Percentiles rank a stretch among this genome's conserved stretches.
Conservation (phyloP, 2,797 vertebrate species). For the Acanthurus leucopareius region DNA sequence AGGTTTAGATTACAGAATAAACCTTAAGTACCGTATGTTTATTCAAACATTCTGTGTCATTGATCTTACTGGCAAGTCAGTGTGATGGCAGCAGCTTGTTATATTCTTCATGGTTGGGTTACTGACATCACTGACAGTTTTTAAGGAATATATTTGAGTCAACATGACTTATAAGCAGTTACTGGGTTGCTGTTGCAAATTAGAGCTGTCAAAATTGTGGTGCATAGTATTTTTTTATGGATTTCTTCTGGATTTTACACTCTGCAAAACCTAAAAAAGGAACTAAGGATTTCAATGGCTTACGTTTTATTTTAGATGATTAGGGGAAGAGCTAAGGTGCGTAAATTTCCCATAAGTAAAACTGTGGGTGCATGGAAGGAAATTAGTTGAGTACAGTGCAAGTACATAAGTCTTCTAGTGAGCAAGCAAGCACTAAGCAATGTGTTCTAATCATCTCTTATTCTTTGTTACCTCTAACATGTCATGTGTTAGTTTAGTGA, state of each 20-base stretch:
- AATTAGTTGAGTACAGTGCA: conserved; percentile 36
- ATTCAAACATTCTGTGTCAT: conserved; percentile 21
- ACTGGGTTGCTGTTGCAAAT: conserved; percentile 3
- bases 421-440: conserved; percentile 38
- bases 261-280: background rate
- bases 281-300: background rate
- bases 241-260: conserved; percentile 10
- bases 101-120: conserved; percentile 13
- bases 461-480: conserved; percentile 26
- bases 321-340: background rate
- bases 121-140: conserved; percentile 30
- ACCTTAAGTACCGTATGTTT: conserved; percentile 22
- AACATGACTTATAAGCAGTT: background rate
- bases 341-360: conserved; percentile 24
- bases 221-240: background rate
- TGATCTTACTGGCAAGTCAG: conserved; percentile 11
- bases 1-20: conserved; percentile 34
- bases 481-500: conserved; percentile 54
- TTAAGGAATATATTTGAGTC: background rate
- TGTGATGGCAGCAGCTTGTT: conserved; percentile 2
- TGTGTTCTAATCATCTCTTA: conserved; percentile 10
- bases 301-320: conserved; percentile 16
- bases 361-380: conserved; percentile 37
- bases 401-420: conserved; percentile 32
- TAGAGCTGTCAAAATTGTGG: conserved; percentile 9